Evolutionary conservation across 2,888 invertebrate genomes (phyloP).

Genomic region (Meteorus colon): DNA sequence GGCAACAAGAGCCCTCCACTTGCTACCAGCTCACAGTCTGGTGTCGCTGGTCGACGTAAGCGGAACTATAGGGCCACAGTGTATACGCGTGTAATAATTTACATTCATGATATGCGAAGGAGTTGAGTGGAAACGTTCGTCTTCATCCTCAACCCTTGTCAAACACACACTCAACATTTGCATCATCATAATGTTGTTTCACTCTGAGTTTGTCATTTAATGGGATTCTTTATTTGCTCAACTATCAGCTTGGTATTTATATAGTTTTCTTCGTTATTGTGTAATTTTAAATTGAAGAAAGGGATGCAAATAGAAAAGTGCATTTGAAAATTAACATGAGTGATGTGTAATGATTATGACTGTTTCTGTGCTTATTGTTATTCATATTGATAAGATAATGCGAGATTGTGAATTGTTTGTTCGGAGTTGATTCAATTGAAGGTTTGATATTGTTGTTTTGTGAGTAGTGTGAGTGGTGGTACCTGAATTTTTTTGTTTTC

Average conservation of each 20-base stretch:
- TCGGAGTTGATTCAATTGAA: background rate
- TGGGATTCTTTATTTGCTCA: background rate
- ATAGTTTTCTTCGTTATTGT: background rate
- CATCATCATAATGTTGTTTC: background rate
- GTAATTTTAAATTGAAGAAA: background rate
- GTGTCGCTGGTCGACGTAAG: slow-evolving; percentile 64
- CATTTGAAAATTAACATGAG: background rate
- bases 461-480: background rate
- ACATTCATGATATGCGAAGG: background rate
- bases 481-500: background rate
- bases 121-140: background rate
- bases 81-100: background rate
- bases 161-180: slow-evolving; percentile 4
- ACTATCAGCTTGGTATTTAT: background rate
- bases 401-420: background rate
- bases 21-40: slow-evolving; percentile 60
- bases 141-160: slow-evolving; percentile 5
- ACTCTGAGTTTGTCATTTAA: background rate
- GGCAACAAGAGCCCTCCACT: slow-evolving; percentile 55
- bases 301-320: background rate
- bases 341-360: background rate
- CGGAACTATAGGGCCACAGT: slow-evolving; percentile 42
- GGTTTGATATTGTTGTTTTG: background rate
- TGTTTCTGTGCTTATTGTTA: background rate
- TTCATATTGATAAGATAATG: background rate